Base-by-base conservation (phyloP, 2,113 vertebrate genomes). In the Phalacrocorax aristotelis region DNA sequence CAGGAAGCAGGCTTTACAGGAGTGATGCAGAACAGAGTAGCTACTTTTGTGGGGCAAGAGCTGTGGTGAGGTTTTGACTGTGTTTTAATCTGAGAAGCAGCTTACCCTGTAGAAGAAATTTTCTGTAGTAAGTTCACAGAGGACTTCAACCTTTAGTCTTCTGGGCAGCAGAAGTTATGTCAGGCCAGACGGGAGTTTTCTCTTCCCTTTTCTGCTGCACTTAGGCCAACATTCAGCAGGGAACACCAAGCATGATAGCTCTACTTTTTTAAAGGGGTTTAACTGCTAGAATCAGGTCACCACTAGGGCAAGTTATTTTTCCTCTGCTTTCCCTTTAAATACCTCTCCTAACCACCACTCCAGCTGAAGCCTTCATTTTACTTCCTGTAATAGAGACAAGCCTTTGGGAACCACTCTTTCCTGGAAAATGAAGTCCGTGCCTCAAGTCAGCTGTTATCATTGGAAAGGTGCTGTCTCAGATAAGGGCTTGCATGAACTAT, bases 331-430 rank as follows among this genome's bases (percentile, higher is more conserved):
- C 6, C 25, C n/a, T 78, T 68, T 18, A 70, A 75, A 25, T 11
- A 72, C 21, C 18, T 38, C 40, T 44, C 21, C 69, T 65, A 90
- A 58, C 13, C 46, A 15, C 17, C 7, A 49, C 46, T 68, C 38
- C 17, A 9, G 7, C 30, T 18, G 15, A 69, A 90, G 58, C 10
- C 46, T 87, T 60, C 36, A 42, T 52, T 48, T 54, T 40, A 69
- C 10, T 16, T 78, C 70, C 64, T 84, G 14, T 21, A 75, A 38
- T 11, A 79, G 7, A 90, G 42, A 49, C 57, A 75, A 83, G 57
- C 30, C 93, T 60, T 94, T 96, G 84, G 95, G 84, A 96, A 94
- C 52, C 25, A 69, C 36, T 8, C 22, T 85, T 96, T 95, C 95
- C 46, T 80, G 49, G 93, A 93, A 96, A 84, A 71, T 36, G 12